These are phyloP conservation scores for Lepidurus couesii DNA, from an alignment of 1,140 invertebrate genomes.

Conservation along the genomic window DNA sequence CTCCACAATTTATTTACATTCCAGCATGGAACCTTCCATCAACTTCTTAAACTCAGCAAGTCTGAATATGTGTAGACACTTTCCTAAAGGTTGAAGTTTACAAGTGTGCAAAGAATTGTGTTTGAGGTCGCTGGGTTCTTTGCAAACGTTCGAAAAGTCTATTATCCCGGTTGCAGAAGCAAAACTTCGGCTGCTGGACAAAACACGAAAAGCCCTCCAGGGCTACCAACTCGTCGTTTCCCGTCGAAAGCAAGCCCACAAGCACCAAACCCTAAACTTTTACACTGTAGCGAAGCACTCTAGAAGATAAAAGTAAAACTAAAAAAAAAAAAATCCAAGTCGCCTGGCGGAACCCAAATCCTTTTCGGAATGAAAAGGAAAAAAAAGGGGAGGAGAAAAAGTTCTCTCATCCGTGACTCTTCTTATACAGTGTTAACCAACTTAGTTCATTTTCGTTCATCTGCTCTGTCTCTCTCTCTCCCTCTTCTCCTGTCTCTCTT, in stretches of 20 bases:
- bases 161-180: slow-evolving; percentile 8
- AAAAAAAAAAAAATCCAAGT: neutral
- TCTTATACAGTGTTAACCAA: neutral
- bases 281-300: neutral
- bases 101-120: neutral
- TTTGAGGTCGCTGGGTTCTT: neutral
- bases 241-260: neutral
- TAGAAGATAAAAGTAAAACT: neutral
- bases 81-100: neutral
- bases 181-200: slow-evolving; percentile 1
- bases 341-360: neutral
- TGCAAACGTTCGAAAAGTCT: neutral
- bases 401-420: neutral
- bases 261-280: neutral
- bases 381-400: slow-evolving; percentile 1
- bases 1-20: no score
- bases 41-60: no score
- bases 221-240: neutral
- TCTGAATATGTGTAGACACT: neutral
- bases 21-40: no score
- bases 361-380: neutral
- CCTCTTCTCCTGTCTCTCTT: no score
- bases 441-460: neutral
- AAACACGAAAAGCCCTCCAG: slow-evolving; percentile 3
- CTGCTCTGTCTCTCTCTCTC: neutral